These are phyloP conservation scores for Drosophila lacicola DNA, from an alignment of 2,888 invertebrate genomes.

Conservation along the genomic window DNA sequence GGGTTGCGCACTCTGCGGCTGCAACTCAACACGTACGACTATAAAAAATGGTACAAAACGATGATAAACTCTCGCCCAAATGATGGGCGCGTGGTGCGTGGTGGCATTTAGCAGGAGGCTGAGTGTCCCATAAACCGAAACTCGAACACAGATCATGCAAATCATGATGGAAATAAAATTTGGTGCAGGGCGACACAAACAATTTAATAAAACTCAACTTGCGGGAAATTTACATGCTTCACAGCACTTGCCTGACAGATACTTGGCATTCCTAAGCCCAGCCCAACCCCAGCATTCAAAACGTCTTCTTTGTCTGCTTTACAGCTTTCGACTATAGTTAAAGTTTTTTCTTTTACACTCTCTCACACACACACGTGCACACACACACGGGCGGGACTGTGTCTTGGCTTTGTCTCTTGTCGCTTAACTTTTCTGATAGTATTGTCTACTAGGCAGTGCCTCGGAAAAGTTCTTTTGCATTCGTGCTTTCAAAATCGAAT, in stretches of 20 bases:
- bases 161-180: slow-evolving; percentile 76
- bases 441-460: slow-evolving; percentile 33
- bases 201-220: slow-evolving; percentile 80
- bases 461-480: slow-evolving; percentile 27
- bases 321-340: slow-evolving; percentile 42
- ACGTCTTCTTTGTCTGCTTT: slow-evolving; percentile 71
- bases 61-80: slow-evolving; percentile 35
- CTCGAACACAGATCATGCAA: slow-evolving; percentile 64
- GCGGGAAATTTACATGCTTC: slow-evolving; percentile 75
- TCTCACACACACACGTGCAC: slow-evolving; percentile 30
- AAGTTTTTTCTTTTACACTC: slow-evolving; percentile 41
- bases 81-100: slow-evolving; percentile 15
- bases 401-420: slow-evolving; percentile 36
- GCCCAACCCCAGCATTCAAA: slow-evolving; percentile 20
- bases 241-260: slow-evolving; percentile 54
- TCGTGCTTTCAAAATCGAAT: slow-evolving; percentile 67
- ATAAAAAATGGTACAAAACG: slow-evolving; percentile 54
- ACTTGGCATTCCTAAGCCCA: slow-evolving; percentile 44
- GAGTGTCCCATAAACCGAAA: slow-evolving; percentile 25
- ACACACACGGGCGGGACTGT: slow-evolving; percentile 1
- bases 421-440: slow-evolving; percentile 62
- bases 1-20: slow-evolving; percentile 6
- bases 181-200: slow-evolving; percentile 68
- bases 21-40: slow-evolving; percentile 39
- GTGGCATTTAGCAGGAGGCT: slow-evolving; percentile 31